phyloP scores from a whole-genome alignment of 2,113 vertebrate species.

The Oriolus oriolus region DNA sequence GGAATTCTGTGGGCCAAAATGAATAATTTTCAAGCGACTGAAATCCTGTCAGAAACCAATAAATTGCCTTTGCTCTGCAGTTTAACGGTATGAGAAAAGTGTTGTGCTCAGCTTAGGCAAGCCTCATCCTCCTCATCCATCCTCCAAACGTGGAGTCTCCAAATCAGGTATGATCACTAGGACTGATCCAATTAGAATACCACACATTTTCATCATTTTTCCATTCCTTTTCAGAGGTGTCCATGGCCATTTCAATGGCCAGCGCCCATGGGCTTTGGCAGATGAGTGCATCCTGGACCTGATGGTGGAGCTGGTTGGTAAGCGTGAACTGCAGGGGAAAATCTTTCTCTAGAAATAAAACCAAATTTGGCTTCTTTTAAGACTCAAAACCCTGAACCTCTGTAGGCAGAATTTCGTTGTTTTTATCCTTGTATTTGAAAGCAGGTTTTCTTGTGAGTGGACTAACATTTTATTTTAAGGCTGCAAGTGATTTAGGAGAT shows the following conservation, averaged over 20 bases:
- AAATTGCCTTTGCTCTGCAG: background rate
- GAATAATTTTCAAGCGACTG: background rate
- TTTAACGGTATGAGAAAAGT: background rate
- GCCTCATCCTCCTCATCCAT: background rate
- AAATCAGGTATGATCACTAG: background rate
- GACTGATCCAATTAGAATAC: background rate
- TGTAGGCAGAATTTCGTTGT: background rate
- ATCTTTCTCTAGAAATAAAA: background rate
- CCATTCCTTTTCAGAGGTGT: constrained; percentile 75
- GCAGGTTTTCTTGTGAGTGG: background rate
- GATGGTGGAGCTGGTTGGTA: constrained; percentile 88
- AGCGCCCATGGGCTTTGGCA: constrained; percentile 85
- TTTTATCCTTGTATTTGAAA: background rate
- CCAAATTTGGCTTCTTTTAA: background rate
- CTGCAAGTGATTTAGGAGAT: background rate
- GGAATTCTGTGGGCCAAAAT: background rate
- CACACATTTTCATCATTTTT: background rate
- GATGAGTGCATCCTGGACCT: constrained; percentile 82
- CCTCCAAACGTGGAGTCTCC: background rate
- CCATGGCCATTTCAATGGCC: constrained; percentile 82
- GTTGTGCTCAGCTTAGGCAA: background rate
- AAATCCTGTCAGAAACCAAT: background rate
- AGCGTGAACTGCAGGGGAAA: constrained; percentile 1
- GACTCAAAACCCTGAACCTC: background rate
- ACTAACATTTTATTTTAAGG: background rate